phyloP scores from a whole-genome alignment of 2,113 vertebrate genomes.

The Myocastor coypus region DNA sequence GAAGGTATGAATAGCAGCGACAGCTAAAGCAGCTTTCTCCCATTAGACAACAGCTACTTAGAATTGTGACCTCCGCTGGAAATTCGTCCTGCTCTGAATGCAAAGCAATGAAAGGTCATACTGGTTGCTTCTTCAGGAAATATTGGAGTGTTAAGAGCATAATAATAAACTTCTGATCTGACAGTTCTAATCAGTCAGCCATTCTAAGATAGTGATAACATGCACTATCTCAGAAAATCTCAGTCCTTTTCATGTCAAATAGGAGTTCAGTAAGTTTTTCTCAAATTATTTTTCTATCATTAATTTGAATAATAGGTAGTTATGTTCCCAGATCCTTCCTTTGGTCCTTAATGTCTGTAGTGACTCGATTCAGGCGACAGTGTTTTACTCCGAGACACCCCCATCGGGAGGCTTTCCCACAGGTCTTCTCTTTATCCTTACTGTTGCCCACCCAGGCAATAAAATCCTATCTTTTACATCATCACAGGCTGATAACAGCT shows the following conservation, averaged over 20 bases:
- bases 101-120: background rate
- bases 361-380: slow-evolving; percentile 57
- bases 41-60: background rate
- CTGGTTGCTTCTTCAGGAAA: background rate
- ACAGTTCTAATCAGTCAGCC: background rate
- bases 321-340: background rate
- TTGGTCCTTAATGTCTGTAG: background rate
- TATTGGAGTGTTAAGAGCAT: background rate
- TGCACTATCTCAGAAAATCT: background rate
- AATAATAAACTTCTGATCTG: background rate
- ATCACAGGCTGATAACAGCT: slow-evolving; percentile 63
- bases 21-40: background rate
- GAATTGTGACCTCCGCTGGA: background rate
- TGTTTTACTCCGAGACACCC: slow-evolving; percentile 57
- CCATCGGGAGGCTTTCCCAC: slow-evolving; percentile 68
- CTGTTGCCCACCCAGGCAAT: slow-evolving; percentile 34
- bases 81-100: background rate
- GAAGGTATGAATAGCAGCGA: too few relatives aligned
- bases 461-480: slow-evolving; percentile 76
- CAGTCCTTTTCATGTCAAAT: background rate
- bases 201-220: background rate
- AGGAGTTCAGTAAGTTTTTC: background rate
- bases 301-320: slow-evolving; percentile 48
- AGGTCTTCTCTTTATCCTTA: slow-evolving; percentile 50
- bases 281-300: background rate